Base-by-base conservation (phyloP, 2,113 vertebrate genomes). In the Microcebus jonahi region DNA sequence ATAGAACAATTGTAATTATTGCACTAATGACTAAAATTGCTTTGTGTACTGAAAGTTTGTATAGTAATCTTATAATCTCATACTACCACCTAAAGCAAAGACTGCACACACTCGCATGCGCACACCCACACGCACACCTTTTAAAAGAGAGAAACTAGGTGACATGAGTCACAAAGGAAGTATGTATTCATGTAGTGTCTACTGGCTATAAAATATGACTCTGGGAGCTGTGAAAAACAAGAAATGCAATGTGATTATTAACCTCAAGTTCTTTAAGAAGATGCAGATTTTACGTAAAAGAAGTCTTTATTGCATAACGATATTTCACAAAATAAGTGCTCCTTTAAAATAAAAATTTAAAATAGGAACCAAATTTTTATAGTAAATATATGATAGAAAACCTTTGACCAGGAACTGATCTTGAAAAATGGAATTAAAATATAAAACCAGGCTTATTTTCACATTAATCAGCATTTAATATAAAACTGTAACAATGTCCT, bases 151-250 rank as follows among this genome's bases (percentile, higher is more conserved):
- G 11, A 59, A 90, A 89, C 45, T 76, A 80, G 61, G 45, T 89
- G n/a, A n/a, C 11, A 71, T 82, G 14, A 90, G 45, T 94, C 84
- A 94, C 45, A 80, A 59, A 86, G 31, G 42, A 80, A 93, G n/a
- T 65, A 29, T 23, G 61, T 82, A 42, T 36, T 82, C 45, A 34
- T 14, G 36, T 42, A 15, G 5, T 21, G 11, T 70, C 48, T 82
- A 71, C 39, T 50, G 29, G 13, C 11, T 73, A 71, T 53, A 70
- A 94, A 81, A 81, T 20, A 29, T 82, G 7, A 55, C 70, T 76
- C 21, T 70, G 9, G 5, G 34, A 90, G 34, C 76, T 65, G 20
- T 48, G 36, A 29, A 29, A 34, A 77, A 71, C 34, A 84, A 75
- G 39, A 11, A 90, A 71, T 67, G 59, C 68, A 3, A 81, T 39